These are phyloP conservation scores for Protonibea diacanthus DNA, from an alignment of 2,797 vertebrate genomes.

Conservation along the genomic window DNA sequence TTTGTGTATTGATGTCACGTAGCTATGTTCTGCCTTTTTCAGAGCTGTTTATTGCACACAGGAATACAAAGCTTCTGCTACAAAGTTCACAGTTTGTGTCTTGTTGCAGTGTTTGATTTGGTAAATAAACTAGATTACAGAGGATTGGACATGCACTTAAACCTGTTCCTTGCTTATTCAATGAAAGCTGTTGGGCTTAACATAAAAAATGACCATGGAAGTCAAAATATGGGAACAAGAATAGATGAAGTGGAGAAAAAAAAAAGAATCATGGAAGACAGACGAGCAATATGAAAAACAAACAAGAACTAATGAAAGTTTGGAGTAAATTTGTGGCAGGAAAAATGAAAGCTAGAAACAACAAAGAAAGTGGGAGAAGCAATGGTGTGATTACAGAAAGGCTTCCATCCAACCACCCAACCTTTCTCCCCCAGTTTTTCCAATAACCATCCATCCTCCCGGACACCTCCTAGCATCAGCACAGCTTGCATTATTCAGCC, in stretches of 20 bases:
- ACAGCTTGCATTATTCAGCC: constrained; percentile 32
- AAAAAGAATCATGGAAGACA: no score
- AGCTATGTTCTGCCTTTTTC: neutral
- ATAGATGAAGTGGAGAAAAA: neutral
- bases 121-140: neutral
- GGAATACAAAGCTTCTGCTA: neutral
- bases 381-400: neutral
- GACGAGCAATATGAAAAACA: neutral
- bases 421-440: neutral
- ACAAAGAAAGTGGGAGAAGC: neutral
- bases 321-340: neutral
- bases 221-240: neutral
- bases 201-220: neutral
- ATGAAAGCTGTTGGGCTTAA: neutral
- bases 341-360: neutral
- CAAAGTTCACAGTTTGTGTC: neutral
- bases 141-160: neutral
- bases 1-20: neutral
- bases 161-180: constrained; percentile 1
- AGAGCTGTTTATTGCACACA: neutral
- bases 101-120: neutral
- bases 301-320: neutral
- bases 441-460: constrained; percentile 24
- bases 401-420: constrained; percentile 13
- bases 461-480: constrained; percentile 1